Evolutionary conservation across 2,888 invertebrate species (phyloP).

Genomic region (Bibio marci): DNA sequence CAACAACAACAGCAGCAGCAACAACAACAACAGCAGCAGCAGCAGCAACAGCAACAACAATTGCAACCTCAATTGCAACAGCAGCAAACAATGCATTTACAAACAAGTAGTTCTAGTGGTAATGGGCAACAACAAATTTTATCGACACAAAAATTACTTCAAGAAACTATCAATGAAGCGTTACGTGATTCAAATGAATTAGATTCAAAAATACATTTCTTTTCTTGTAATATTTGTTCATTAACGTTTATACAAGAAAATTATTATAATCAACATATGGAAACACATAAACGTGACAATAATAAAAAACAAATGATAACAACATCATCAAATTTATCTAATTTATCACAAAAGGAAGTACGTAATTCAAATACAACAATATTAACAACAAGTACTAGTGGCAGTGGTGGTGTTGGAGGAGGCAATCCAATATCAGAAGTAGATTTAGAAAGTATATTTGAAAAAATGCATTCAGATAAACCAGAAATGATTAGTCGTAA

Average conservation of each 20-base stretch:
- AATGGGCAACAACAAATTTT: neutral
- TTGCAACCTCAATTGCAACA: conserved; percentile 6
- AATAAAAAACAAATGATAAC: conserved; percentile 11
- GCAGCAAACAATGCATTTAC: conserved; percentile 9
- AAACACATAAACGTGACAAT: conserved; percentile 25
- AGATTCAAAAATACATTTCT: conserved; percentile 23
- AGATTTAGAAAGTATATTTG: conserved; percentile 30
- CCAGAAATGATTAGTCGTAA: conserved; percentile 17
- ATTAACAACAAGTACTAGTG: conserved; percentile 4
- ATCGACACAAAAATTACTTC: conserved; percentile 27
- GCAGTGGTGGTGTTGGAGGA: neutral
- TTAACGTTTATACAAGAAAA: conserved; percentile 30
- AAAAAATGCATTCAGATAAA: conserved; percentile 31
- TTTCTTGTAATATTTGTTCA: conserved; percentile 30
- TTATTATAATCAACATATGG: conserved; percentile 30
- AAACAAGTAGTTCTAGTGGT: neutral
- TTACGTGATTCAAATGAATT: conserved; percentile 21
- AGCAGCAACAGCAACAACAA: no score
- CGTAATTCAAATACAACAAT: conserved; percentile 15
- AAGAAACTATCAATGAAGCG: conserved; percentile 30
- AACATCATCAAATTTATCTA: conserved; percentile 8
- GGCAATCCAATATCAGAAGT: conserved; percentile 18
- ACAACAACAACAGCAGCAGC: conserved; percentile 12
- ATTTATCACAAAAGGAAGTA: conserved; percentile 13
- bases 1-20: conserved; percentile 12